Percentiles rank a stretch among this genome's conserved stretches.
These are phyloP conservation scores for Gryllus bimaculatus DNA, from an alignment of 1,140 invertebrate species.

Conservation along the genomic window DNA sequence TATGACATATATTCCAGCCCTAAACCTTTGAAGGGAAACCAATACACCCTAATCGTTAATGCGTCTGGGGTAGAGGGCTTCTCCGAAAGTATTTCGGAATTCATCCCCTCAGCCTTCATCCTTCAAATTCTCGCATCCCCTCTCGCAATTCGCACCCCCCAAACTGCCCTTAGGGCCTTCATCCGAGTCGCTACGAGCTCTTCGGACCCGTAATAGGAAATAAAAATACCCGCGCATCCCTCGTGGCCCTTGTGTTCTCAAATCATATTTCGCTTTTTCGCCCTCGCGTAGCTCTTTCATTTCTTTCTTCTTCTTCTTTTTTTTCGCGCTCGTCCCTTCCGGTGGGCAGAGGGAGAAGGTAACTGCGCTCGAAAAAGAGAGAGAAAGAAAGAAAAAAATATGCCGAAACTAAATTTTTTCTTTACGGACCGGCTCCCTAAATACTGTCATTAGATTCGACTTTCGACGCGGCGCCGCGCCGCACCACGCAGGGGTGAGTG, in stretches of 20 bases:
- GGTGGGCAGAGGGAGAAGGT: not conserved
- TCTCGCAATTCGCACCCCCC: too few relatives aligned
- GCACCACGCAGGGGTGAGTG: too few relatives aligned
- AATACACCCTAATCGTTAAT: too few relatives aligned
- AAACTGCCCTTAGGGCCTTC: too few relatives aligned
- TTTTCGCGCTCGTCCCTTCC: not conserved
- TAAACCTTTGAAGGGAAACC: too few relatives aligned
- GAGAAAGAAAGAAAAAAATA: not conserved
- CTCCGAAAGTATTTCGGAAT: too few relatives aligned
- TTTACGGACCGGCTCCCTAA: not conserved
- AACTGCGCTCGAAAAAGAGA: not conserved
- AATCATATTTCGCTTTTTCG: not conserved
- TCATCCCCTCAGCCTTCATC: too few relatives aligned
- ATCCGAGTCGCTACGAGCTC: not conserved
- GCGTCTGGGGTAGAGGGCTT: too few relatives aligned
- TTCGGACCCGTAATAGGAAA: not conserved
- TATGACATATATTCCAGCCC: too few relatives aligned
- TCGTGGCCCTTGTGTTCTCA: not conserved
- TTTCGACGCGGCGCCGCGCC: not conserved
- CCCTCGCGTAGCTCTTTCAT: not conserved
- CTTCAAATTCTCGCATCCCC: too few relatives aligned
- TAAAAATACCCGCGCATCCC: not conserved
- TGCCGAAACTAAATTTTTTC: not conserved
- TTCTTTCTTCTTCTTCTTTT: not conserved
- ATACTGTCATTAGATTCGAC: slow-evolving; percentile 4